These are phyloP conservation scores for Apodemia mormo DNA, from an alignment of 2,888 invertebrate genomes.

Conservation along the genomic window DNA sequence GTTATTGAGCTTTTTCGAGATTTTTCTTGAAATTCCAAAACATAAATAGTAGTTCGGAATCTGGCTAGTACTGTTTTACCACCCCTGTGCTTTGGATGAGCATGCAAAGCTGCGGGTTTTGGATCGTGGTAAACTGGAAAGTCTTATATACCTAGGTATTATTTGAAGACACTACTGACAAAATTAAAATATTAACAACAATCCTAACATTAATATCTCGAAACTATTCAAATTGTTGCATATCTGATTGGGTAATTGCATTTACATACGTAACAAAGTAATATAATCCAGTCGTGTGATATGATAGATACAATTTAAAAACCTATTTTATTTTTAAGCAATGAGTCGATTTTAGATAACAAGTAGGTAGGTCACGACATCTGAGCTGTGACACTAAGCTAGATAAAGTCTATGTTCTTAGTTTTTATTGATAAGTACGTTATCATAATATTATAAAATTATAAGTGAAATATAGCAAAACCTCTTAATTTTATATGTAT, in stretches of 20 bases:
- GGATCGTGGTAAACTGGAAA: no score
- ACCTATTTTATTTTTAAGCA: conserved; percentile 35
- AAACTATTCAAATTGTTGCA: neutral
- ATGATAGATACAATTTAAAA: conserved; percentile 28
- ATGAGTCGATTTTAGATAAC: conserved; percentile 40
- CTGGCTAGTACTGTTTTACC: no score
- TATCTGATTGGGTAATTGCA: neutral
- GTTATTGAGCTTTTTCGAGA: no score
- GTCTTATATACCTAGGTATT: no score
- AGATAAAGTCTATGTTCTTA: conserved; percentile 61
- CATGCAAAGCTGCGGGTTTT: no score
- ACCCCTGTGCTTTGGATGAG: no score
- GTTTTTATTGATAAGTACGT: conserved; percentile 46
- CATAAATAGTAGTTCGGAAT: no score
- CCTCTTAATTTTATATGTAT: neutral
- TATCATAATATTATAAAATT: conserved; percentile 24
- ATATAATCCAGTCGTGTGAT: conserved; percentile 1
- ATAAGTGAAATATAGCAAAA: conserved; percentile 8
- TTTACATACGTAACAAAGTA: neutral
- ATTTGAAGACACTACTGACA: no score
- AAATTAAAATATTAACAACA: no score
- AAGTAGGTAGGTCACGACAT: conserved; percentile 43
- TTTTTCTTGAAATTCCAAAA: no score
- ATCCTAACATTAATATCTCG: no score
- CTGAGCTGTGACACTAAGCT: conserved; percentile 51